Evolutionary conservation across 2,797 vertebrate genomes (phyloP).

Genomic region (Hydrocynus forskahlii): DNA sequence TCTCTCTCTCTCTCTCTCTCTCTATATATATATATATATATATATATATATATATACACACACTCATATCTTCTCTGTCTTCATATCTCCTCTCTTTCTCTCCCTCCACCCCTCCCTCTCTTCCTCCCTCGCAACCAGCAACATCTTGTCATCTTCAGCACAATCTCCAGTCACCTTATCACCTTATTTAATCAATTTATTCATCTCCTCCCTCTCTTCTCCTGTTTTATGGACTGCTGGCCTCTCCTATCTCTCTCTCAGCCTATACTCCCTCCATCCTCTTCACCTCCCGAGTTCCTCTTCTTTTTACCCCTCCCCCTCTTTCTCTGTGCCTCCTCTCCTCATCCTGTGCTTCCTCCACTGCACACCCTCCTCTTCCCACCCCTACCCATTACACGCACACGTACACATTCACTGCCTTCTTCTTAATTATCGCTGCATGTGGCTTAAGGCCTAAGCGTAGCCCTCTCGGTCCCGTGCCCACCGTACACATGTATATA

Average conservation of each 20-base stretch:
- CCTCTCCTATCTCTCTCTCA: constrained; percentile 51
- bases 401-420: constrained; percentile 11
- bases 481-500: neutral
- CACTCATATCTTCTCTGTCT: constrained; percentile 61
- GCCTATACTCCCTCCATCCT: constrained; percentile 66
- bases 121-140: constrained; percentile 45
- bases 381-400: constrained; percentile 4
- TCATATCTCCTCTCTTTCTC: constrained; percentile 58
- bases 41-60: too few species aligned
- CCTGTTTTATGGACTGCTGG: constrained; percentile 20
- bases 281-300: constrained; percentile 59
- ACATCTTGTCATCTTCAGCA: constrained; percentile 45
- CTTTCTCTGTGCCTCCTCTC: constrained; percentile 49
- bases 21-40: too few species aligned
- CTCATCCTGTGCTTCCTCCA: constrained; percentile 54
- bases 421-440: constrained; percentile 42
- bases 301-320: constrained; percentile 51
- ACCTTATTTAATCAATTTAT: constrained; percentile 43
- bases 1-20: too few species aligned
- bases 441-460: constrained; percentile 38
- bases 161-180: constrained; percentile 45
- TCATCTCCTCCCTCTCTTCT: constrained; percentile 37
- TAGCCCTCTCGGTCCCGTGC: neutral
- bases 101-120: constrained; percentile 59
- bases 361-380: constrained; percentile 35